phyloP scores from a whole-genome alignment of 2,797 vertebrate genomes.

The Cossypha niveicapilla region DNA sequence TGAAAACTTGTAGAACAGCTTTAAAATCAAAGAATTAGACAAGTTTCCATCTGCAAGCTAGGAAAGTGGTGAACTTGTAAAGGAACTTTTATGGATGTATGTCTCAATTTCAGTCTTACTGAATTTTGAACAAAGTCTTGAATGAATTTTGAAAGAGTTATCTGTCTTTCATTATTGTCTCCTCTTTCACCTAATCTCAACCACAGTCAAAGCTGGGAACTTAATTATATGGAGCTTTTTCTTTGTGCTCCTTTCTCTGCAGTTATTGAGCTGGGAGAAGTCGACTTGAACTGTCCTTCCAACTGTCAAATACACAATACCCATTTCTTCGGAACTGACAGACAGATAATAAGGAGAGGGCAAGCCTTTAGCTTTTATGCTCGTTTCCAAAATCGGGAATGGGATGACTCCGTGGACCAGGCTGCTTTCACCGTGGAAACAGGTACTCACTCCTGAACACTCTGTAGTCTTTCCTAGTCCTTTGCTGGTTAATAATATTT shows the following conservation, averaged over 20 bases:
- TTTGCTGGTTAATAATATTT: background rate
- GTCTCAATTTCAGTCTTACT: background rate
- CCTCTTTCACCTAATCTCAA: background rate
- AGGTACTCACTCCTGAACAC: slow-evolving; percentile 6
- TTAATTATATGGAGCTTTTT: background rate
- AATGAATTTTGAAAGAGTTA: background rate
- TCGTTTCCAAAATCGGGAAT: slow-evolving; percentile 58
- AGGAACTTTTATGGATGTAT: background rate
- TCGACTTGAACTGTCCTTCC: slow-evolving; percentile 45
- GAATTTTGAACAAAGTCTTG: background rate
- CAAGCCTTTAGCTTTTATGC: slow-evolving; percentile 56
- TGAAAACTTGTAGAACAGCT: background rate
- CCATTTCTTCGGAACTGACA: slow-evolving; percentile 36
- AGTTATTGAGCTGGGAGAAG: slow-evolving; percentile 54
- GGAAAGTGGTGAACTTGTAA: background rate
- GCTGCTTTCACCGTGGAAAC: slow-evolving; percentile 44
- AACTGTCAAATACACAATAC: slow-evolving; percentile 50
- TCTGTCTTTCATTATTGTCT: background rate
- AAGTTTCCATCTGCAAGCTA: background rate
- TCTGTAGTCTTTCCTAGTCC: background rate
- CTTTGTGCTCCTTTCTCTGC: background rate
- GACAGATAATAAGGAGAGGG: slow-evolving; percentile 53
- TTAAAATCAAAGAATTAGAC: background rate
- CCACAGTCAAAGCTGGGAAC: background rate
- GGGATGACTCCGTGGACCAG: slow-evolving; percentile 36